Conservation (phyloP, 2,888 invertebrate genomes). For the Cyclophora punctaria region DNA sequence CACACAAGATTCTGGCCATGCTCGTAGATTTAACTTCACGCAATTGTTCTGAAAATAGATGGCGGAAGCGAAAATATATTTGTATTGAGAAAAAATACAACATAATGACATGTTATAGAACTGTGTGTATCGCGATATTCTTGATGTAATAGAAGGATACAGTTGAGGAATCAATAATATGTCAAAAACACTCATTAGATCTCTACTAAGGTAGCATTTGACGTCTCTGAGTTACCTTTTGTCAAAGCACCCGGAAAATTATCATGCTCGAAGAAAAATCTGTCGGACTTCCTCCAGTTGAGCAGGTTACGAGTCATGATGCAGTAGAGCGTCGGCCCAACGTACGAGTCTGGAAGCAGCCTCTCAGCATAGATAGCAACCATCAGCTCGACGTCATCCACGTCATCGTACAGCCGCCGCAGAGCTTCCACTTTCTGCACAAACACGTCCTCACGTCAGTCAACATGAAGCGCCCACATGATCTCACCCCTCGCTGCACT, state of each 20-base stretch:
- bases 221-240: conserved; percentile 12
- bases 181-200: no score
- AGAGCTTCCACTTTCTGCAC: conserved; percentile 29
- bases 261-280: conserved; percentile 35
- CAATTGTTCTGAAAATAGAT: conserved; percentile 22
- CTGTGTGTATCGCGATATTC: no score
- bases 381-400: conserved; percentile 34
- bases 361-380: conserved; percentile 30
- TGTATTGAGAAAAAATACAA: no score
- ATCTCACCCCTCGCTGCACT: conserved; percentile 3
- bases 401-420: conserved; percentile 28
- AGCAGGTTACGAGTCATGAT: conserved; percentile 27
- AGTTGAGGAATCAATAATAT: no score
- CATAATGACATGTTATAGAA: no score
- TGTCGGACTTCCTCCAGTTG: conserved; percentile 30
- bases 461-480: not conserved
- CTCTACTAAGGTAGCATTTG: no score
- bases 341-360: conserved; percentile 19
- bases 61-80: conserved; percentile 12
- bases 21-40: conserved; percentile 79
- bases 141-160: no score
- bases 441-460: not conserved
- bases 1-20: conserved; percentile 81
- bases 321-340: conserved; percentile 31
- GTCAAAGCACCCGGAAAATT: conserved; percentile 26